phyloP scores from a whole-genome alignment of 2,113 vertebrate genomes.

The Grantiella picta region DNA sequence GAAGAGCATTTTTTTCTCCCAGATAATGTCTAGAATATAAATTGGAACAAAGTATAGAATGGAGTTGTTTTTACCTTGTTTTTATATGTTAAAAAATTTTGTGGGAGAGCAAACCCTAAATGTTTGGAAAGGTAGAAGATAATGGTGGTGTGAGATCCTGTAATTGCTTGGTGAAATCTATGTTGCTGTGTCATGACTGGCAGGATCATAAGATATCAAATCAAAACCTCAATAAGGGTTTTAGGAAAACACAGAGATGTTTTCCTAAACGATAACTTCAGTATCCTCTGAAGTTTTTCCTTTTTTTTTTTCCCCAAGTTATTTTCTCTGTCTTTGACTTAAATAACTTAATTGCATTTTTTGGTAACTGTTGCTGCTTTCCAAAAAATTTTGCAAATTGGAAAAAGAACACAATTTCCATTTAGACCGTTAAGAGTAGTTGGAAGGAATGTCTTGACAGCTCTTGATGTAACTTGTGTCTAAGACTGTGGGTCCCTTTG shows the following conservation, averaged over 20 bases:
- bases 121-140: not conserved
- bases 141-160: not conserved
- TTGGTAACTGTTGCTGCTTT: not conserved
- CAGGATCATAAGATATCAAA: not conserved
- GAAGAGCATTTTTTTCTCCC: not conserved
- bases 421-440: not conserved
- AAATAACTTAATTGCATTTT: not conserved
- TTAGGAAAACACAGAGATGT: not conserved
- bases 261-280: too few species aligned
- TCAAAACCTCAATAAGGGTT: not conserved
- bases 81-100: not conserved
- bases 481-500: not conserved
- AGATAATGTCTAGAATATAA: not conserved
- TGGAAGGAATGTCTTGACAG: not conserved
- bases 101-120: not conserved
- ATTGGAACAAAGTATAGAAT: not conserved
- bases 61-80: not conserved
- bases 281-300: not conserved
- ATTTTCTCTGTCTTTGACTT: not conserved
- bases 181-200: not conserved
- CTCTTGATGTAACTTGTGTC: not conserved
- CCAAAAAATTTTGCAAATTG: not conserved
- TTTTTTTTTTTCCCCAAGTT: not conserved
- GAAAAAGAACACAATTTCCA: not conserved
- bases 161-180: not conserved